A percentile compares a stretch with the other conserved stretches of the same genome.
Evolutionary conservation across 35 echinoderm and acorn worm genomes (phyloP).

Genomic region (Hemicentrotus pulcherrimus): DNA sequence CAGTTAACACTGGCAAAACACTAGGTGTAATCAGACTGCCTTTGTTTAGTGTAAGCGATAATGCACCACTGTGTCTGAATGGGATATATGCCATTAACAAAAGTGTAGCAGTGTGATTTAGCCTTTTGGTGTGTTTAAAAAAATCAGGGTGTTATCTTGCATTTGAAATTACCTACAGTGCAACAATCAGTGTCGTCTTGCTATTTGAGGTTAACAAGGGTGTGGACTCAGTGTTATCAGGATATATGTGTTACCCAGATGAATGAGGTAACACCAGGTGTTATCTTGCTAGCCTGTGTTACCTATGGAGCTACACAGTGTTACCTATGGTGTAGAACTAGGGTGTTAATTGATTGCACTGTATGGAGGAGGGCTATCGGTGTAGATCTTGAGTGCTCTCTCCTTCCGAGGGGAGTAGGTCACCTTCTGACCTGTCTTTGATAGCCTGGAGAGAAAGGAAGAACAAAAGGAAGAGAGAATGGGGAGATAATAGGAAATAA

Average conservation of each 20-base stretch:
- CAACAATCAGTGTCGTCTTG: neutral
- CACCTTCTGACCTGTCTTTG: conserved; percentile 44
- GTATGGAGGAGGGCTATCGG: conserved; percentile 59
- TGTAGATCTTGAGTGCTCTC: conserved; percentile 94
- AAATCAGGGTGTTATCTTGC: neutral
- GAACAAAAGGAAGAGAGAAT: neutral
- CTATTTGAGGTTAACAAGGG: neutral
- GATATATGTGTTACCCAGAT: too few relatives aligned
- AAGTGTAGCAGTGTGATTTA: too few relatives aligned
- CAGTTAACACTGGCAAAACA: too few relatives aligned
- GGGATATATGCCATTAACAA: too few relatives aligned
- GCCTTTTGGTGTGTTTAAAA: neutral
- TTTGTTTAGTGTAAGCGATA: too few relatives aligned
- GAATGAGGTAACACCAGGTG: too few relatives aligned
- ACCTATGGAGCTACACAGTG: neutral
- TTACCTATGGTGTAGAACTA: neutral
- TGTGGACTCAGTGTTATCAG: too few relatives aligned
- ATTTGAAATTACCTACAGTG: neutral
- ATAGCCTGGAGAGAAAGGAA: conserved; percentile 38
- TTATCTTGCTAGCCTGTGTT: neutral
- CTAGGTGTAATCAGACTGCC: too few relatives aligned
- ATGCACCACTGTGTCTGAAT: too few relatives aligned
- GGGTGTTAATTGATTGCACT: conserved; percentile 29
- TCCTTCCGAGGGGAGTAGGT: conserved; percentile 93
- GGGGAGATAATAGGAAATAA: neutral